Conservation (phyloP, 1,140 invertebrate genomes). For the Temnothorax curvispinosus region DNA sequence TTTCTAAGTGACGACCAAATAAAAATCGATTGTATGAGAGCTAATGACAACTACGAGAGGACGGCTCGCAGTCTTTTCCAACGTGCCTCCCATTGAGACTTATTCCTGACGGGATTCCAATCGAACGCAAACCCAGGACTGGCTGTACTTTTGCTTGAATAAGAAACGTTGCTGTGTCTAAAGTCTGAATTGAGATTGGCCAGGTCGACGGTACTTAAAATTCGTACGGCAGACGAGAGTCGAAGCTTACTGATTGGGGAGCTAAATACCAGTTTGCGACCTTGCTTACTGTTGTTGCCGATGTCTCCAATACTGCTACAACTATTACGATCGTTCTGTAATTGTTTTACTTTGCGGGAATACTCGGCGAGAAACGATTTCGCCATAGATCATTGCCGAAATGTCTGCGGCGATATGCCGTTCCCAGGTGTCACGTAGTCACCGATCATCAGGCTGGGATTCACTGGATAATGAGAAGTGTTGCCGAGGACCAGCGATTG, state of each 20-base stretch:
- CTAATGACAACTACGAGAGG: slow-evolving; percentile 77
- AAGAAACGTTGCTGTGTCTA: slow-evolving; percentile 47
- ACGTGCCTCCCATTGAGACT: slow-evolving; percentile 75
- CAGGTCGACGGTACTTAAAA: slow-evolving; percentile 72
- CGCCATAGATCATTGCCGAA: slow-evolving; percentile 84
- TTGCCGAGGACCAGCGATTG: slow-evolving; percentile 88
- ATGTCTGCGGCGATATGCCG: slow-evolving; percentile 85
- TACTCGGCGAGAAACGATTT: slow-evolving; percentile 75
- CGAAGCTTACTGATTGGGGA: slow-evolving; percentile 79
- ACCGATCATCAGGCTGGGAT: slow-evolving; percentile 92
- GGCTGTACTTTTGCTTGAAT: slow-evolving; percentile 46
- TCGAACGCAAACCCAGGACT: slow-evolving; percentile 64
- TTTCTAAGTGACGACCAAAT: slow-evolving; percentile 58
- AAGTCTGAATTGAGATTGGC: slow-evolving; percentile 57
- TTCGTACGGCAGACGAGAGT: slow-evolving; percentile 77
- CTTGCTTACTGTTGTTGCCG: slow-evolving; percentile 74
- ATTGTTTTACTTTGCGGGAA: slow-evolving; percentile 75
- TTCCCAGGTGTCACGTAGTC: slow-evolving; percentile 90
- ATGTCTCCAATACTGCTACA: slow-evolving; percentile 47
- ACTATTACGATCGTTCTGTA: slow-evolving; percentile 63
- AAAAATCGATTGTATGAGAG: slow-evolving; percentile 41
- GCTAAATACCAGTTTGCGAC: slow-evolving; percentile 78
- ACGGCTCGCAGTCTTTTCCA: slow-evolving; percentile 78
- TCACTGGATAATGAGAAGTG: slow-evolving; percentile 89
- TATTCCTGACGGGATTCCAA: slow-evolving; percentile 69